phyloP scores from a whole-genome alignment of 2,797 vertebrate species.

The Brachyrhaphis roseni region DNA sequence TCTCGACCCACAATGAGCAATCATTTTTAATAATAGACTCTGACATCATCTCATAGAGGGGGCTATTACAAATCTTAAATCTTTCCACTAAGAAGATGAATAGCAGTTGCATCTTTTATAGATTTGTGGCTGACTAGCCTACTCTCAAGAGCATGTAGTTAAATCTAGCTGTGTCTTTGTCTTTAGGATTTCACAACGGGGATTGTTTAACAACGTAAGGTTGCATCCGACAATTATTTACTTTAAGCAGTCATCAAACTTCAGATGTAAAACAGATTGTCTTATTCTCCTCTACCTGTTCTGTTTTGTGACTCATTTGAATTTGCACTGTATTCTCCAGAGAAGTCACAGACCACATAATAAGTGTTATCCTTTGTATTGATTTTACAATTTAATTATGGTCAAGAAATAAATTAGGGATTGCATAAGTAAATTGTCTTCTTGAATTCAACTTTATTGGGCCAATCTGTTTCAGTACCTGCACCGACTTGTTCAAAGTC shows the following conservation, averaged over 20 bases:
- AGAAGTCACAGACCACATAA: background rate
- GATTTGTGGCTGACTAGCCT: background rate
- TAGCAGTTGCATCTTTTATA: background rate
- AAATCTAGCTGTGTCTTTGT: background rate
- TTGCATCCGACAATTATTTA: background rate
- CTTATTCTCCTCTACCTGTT: background rate
- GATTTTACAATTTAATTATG: background rate
- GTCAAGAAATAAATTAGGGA: background rate
- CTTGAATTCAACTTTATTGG: background rate
- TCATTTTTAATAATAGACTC: slow-evolving; percentile 8
- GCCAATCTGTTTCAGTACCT: background rate
- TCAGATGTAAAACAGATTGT: background rate
- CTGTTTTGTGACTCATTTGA: background rate
- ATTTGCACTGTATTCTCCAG: background rate
- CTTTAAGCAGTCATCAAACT: background rate
- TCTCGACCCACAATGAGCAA: slow-evolving; percentile 8
- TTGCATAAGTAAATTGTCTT: background rate
- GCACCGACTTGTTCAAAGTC: background rate
- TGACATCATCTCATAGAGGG: slow-evolving; percentile 12
- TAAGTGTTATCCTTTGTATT: background rate
- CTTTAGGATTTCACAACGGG: background rate
- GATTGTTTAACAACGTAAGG: background rate
- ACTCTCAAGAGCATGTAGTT: background rate
- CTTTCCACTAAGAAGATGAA: background rate
- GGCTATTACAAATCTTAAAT: slow-evolving; percentile 6